These are phyloP conservation scores for Conomelus anceps DNA, from an alignment of 2,888 invertebrate species.

Conservation along the genomic window DNA sequence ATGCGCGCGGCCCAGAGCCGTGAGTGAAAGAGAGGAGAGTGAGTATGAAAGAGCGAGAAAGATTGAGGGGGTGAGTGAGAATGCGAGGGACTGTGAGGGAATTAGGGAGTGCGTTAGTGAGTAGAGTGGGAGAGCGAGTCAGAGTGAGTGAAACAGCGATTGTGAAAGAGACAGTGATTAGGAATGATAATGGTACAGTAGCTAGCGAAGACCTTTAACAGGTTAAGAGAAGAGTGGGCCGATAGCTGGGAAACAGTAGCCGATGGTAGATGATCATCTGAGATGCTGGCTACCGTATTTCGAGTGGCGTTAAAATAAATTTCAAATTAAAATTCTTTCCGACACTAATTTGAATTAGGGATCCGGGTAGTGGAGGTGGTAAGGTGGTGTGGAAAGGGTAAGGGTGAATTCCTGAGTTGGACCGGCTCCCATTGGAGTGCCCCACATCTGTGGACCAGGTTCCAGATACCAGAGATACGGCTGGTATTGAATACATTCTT, in stretches of 20 bases:
- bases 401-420: background rate
- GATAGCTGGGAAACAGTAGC: background rate
- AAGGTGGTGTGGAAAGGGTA: background rate
- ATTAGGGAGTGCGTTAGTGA: too few species aligned
- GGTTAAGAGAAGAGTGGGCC: background rate
- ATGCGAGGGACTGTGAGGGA: too few species aligned
- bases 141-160: too few species aligned
- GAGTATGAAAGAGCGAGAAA: background rate
- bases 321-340: background rate
- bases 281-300: background rate
- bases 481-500: too few species aligned
- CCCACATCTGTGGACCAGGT: too few species aligned
- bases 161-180: too few species aligned
- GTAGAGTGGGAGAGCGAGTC: too few species aligned
- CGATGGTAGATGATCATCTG: background rate
- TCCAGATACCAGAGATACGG: too few species aligned
- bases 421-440: too few species aligned
- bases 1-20: background rate
- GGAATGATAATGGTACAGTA: too few species aligned
- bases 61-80: background rate
- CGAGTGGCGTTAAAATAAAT: background rate
- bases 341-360: background rate
- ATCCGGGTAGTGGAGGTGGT: too few species aligned
- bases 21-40: background rate
- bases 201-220: too few species aligned